Percentiles rank a stretch among this genome's conserved stretches.
These are phyloP conservation scores for Phalacrocorax aristotelis DNA, from an alignment of 2,113 vertebrate genomes.

Conservation along the genomic window DNA sequence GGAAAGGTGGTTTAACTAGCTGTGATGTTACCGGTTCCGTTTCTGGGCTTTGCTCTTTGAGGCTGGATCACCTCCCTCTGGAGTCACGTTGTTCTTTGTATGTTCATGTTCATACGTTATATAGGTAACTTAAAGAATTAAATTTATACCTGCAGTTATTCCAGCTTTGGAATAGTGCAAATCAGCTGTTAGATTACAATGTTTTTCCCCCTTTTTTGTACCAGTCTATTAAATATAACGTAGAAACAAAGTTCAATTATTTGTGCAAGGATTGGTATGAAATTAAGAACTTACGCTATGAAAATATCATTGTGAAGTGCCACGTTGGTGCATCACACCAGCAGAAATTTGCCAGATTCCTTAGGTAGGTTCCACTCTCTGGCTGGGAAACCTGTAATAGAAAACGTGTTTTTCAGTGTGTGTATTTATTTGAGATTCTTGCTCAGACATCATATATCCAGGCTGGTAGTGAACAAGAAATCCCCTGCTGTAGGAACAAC, in stretches of 20 bases:
- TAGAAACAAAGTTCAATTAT: neutral
- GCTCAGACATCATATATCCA: neutral
- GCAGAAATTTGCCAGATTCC: neutral
- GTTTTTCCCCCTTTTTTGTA: fast-evolving
- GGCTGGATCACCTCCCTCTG: neutral
- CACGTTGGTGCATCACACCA: neutral
- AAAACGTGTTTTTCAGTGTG: neutral
- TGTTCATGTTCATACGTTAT: neutral
- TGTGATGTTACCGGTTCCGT: neutral
- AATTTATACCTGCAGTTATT: neutral
- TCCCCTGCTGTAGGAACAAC: neutral
- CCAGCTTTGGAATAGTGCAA: neutral
- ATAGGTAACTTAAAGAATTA: neutral
- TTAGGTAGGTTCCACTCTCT: neutral
- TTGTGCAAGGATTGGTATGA: neutral
- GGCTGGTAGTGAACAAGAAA: neutral
- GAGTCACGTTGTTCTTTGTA: neutral
- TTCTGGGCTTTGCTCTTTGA: neutral
- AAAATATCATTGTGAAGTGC: neutral
- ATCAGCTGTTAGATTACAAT: neutral
- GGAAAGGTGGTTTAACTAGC: neutral
- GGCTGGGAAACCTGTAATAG: neutral
- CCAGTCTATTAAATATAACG: neutral
- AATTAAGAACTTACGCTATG: neutral
- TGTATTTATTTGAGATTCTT: neutral